Conservation (phyloP, 2,797 vertebrate species). For the Fundulus diaphanus region DNA sequence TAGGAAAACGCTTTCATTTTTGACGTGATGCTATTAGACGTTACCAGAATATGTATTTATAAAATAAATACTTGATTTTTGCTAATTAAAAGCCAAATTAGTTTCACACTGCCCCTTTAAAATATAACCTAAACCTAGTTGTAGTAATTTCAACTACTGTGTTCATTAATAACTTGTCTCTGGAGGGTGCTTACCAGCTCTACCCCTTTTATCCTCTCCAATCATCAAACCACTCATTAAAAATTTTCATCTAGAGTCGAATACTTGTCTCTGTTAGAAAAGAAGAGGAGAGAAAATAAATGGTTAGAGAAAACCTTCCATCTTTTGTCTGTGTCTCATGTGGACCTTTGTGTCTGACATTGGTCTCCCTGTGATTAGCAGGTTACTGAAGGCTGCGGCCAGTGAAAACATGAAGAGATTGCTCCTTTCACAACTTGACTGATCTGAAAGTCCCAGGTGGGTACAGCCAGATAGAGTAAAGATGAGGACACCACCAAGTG, state of each 20-base stretch:
- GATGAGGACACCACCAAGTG: constrained; percentile 58
- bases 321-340: constrained; percentile 20
- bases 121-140: not conserved
- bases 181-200: no score
- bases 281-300: not conserved
- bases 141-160: not conserved
- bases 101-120: not conserved
- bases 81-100: no score
- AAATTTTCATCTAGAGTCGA: not conserved
- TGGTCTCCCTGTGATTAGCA: constrained; percentile 26
- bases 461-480: constrained; percentile 62
- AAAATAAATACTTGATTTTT: no score
- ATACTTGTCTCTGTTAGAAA: not conserved
- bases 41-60: no score
- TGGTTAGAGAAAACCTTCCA: constrained; percentile 19
- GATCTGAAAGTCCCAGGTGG: constrained; percentile 68
- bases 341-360: constrained; percentile 22
- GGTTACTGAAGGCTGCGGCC: constrained; percentile 37
- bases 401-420: constrained; percentile 50
- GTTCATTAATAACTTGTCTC: not conserved
- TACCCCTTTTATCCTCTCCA: not conserved
- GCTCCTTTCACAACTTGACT: constrained; percentile 56
- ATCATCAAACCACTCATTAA: constrained; percentile 1
- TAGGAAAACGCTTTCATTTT: no score
- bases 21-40: no score